phyloP scores from a whole-genome alignment of 2,797 vertebrate genomes.

The Pterois miles region DNA sequence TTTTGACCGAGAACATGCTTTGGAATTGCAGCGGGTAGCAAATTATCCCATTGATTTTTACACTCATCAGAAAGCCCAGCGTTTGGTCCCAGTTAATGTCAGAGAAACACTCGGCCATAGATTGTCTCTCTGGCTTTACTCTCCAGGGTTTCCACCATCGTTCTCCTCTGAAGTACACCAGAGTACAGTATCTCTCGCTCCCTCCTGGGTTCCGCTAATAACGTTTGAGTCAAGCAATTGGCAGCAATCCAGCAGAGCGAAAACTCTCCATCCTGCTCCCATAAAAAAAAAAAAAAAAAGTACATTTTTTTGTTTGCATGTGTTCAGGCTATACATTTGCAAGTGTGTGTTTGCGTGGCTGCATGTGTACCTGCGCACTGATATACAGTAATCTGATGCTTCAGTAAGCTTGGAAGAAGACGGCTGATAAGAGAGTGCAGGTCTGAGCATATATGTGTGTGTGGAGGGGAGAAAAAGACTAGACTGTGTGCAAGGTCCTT shows the following conservation, averaged over 20 bases:
- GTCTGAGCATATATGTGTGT: background rate
- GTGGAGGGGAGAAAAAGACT: background rate
- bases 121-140: background rate
- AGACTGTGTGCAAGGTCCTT: constrained; percentile 37
- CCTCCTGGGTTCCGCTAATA: constrained; percentile 18
- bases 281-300: background rate
- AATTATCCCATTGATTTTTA: background rate
- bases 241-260: constrained; percentile 15
- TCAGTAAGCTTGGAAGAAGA: constrained; percentile 8
- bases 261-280: background rate
- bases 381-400: constrained; percentile 35
- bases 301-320: background rate
- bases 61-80: background rate
- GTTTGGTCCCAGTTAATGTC: background rate
- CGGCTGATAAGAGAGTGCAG: constrained; percentile 2
- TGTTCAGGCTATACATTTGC: background rate
- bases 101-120: background rate
- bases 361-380: background rate
- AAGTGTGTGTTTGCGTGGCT: background rate
- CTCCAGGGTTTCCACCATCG: background rate
- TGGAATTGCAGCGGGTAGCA: background rate
- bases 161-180: background rate
- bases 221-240: constrained; percentile 19
- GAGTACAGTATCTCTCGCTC: background rate
- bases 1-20: background rate